Evolutionary conservation across 2,888 invertebrate genomes (phyloP).

Genomic region (Monoplex corrugatus): DNA sequence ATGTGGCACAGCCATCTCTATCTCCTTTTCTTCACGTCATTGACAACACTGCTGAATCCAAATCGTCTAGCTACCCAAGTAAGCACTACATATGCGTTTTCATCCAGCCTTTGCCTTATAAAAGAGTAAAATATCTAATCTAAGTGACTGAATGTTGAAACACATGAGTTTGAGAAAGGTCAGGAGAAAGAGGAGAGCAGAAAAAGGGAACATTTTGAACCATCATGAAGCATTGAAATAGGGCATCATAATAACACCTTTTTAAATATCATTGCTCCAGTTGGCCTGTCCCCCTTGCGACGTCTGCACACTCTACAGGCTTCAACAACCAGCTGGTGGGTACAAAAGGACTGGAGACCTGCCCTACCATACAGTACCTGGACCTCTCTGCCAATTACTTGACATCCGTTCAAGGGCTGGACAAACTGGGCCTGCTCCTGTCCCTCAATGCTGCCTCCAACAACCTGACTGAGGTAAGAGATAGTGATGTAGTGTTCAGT

Average conservation of each 20-base stretch:
- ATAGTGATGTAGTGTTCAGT: not conserved
- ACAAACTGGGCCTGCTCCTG: conserved; percentile 73
- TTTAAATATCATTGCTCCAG: conserved; percentile 55
- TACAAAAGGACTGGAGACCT: conserved; percentile 68
- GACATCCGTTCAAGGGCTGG: conserved; percentile 69
- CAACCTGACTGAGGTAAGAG: conserved; percentile 73
- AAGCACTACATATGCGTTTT: too few relatives aligned
- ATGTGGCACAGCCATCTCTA: too few relatives aligned
- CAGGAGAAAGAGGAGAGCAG: too few relatives aligned
- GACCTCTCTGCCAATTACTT: conserved; percentile 77
- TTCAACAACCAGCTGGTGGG: conserved; percentile 77
- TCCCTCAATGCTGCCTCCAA: conserved; percentile 72
- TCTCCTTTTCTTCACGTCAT: too few relatives aligned
- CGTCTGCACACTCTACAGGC: conserved; percentile 73
- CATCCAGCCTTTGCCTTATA: too few relatives aligned
- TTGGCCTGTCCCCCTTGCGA: conserved; percentile 69
- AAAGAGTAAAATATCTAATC: too few relatives aligned
- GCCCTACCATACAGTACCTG: conserved; percentile 74
- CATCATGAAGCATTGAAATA: too few relatives aligned
- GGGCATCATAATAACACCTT: too few relatives aligned
- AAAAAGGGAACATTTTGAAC: not conserved
- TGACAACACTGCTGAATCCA: too few relatives aligned
- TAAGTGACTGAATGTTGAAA: too few relatives aligned
- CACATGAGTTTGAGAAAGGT: too few relatives aligned
- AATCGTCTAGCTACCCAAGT: too few relatives aligned